Conservation (phyloP, 2,113 vertebrate genomes). For the Mastomys natalensis region DNA sequence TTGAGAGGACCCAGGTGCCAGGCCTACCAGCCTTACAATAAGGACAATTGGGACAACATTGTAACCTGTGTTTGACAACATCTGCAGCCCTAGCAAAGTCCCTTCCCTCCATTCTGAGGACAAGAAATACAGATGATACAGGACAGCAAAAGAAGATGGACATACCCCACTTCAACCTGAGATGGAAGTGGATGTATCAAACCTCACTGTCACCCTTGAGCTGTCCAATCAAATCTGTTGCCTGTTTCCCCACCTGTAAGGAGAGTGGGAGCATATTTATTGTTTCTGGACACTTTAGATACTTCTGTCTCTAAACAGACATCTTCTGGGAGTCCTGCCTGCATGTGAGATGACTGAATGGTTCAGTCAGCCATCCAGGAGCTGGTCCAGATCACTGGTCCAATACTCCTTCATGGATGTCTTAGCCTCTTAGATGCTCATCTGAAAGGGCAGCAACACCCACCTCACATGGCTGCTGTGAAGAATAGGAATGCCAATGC, state of each 20-base stretch:
- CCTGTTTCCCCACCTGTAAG: constrained; percentile 17
- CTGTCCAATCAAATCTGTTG: neutral
- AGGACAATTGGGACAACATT: constrained; percentile 78
- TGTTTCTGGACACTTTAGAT: neutral
- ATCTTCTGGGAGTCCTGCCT: neutral
- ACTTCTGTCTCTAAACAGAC: neutral
- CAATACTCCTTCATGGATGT: neutral
- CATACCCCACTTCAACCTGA: neutral
- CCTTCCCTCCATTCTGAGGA: constrained; percentile 66
- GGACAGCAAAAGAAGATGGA: neutral
- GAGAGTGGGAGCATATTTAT: neutral
- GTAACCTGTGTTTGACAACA: constrained; percentile 72
- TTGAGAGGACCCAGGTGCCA: constrained; percentile 80
- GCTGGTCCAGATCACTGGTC: neutral
- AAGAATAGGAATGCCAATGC: neutral
- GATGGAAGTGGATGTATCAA: neutral
- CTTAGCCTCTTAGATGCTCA: neutral
- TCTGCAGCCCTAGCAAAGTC: constrained; percentile 69
- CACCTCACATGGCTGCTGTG: neutral
- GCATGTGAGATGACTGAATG: neutral
- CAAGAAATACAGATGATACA: constrained; percentile 28
- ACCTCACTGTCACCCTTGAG: neutral
- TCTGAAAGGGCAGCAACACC: neutral
- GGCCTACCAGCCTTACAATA: constrained; percentile 82
- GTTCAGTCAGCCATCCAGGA: neutral